A percentile compares a stretch with the other conserved stretches of the same genome.
phyloP scores from a whole-genome alignment of 1,140 invertebrate species.

The Nixonia krombeini region DNA sequence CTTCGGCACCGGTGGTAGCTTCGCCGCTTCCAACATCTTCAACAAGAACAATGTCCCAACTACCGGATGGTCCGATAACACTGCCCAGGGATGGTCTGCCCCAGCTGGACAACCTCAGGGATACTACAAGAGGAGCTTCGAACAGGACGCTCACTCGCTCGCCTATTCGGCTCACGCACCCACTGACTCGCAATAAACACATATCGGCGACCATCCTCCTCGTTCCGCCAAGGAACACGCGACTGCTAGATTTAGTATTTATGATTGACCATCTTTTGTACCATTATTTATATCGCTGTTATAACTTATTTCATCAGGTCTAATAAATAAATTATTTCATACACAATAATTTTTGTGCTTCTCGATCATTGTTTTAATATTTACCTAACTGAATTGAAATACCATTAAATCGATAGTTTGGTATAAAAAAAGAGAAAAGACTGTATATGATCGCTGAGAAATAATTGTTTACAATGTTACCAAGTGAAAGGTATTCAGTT shows the following conservation, averaged over 20 bases:
- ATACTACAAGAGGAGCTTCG: constrained; percentile 68
- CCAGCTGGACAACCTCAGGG: constrained; percentile 71
- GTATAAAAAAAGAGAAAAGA: too few species aligned
- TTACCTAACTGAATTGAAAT: background rate
- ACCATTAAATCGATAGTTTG: too few species aligned
- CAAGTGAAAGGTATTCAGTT: too few species aligned
- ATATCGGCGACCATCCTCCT: constrained; percentile 11
- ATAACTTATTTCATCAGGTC: constrained; percentile 52
- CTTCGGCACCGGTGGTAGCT: constrained; percentile 72
- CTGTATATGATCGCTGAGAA: too few species aligned
- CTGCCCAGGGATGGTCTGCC: constrained; percentile 61
- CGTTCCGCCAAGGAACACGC: constrained; percentile 44
- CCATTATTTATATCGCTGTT: constrained; percentile 55
- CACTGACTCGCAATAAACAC: constrained; percentile 32
- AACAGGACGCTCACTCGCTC: constrained; percentile 74
- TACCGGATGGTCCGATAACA: constrained; percentile 54
- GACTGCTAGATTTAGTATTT: constrained; percentile 65
- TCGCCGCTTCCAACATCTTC: constrained; percentile 58
- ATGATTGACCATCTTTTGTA: constrained; percentile 49
- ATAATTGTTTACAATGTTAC: too few species aligned
- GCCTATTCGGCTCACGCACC: constrained; percentile 74
- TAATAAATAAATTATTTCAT: constrained; percentile 62
- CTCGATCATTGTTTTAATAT: background rate
- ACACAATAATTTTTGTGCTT: constrained; percentile 7
- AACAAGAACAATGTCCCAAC: too few species aligned